Conservation (phyloP, 2,797 vertebrate genomes). For the Sebastes oblongus region DNA sequence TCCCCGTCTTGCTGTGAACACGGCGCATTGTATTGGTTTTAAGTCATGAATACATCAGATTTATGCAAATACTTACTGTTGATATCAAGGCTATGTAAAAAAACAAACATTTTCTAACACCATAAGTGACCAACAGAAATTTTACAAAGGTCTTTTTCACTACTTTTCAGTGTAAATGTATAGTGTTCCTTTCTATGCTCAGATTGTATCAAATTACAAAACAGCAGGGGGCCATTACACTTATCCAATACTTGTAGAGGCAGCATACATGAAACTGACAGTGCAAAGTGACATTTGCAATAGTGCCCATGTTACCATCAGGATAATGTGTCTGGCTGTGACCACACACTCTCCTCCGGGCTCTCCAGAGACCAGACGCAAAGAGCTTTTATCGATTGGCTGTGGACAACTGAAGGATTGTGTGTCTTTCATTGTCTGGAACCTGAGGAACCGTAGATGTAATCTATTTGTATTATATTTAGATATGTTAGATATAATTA, state of each 20-base stretch:
- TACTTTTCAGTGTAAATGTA: neutral
- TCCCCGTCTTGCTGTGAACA: too few species aligned
- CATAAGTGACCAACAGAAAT: neutral
- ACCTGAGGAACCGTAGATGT: neutral
- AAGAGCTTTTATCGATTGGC: conserved; percentile 49
- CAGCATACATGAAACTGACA: neutral
- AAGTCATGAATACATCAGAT: too few species aligned
- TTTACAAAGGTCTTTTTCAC: neutral
- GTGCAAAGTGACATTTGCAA: neutral
- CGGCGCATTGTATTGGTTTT: too few species aligned
- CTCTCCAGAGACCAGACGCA: conserved; percentile 11
- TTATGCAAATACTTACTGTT: neutral
- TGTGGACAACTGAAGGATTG: conserved; percentile 19
- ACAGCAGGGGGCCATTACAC: neutral
- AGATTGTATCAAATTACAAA: neutral
- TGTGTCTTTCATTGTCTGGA: conserved; percentile 7
- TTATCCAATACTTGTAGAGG: neutral
- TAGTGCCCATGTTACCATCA: neutral
- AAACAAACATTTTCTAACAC: neutral
- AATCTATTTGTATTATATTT: neutral
- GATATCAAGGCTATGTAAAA: neutral
- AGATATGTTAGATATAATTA: neutral
- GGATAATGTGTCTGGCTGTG: conserved; percentile 11
- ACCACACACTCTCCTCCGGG: conserved; percentile 11
- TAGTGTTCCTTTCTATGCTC: neutral